phyloP scores from a whole-genome alignment of 1,140 invertebrate species.

The Macrosteles quadrilineatus region DNA sequence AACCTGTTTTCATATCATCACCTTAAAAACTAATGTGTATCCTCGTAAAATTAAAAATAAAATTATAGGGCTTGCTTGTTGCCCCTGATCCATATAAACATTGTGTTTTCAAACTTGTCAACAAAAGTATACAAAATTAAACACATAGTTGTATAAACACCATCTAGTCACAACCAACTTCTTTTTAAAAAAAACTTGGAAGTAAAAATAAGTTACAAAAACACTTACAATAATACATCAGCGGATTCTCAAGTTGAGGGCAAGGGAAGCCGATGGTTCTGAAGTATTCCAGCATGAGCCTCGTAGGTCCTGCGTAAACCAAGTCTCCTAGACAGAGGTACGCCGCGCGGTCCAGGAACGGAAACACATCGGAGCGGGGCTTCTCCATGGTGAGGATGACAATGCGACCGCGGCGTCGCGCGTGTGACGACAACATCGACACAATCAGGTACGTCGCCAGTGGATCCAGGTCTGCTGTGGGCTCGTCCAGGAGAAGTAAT shows the following conservation, averaged over 20 bases:
- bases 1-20: too few relatives aligned
- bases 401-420: constrained; percentile 85
- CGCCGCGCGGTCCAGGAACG: constrained; percentile 82
- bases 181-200: too few relatives aligned
- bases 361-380: constrained; percentile 89
- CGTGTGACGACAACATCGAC: constrained; percentile 89
- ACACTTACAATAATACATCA: constrained; percentile 90
- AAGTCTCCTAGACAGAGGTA: constrained; percentile 87
- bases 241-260: constrained; percentile 86
- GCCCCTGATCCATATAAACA: too few relatives aligned
- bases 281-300: constrained; percentile 89
- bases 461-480: constrained; percentile 87
- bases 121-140: too few relatives aligned
- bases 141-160: too few relatives aligned
- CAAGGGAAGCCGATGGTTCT: constrained; percentile 89
- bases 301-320: constrained; percentile 86
- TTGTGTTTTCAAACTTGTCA: too few relatives aligned
- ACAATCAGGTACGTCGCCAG: constrained; percentile 90
- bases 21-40: too few relatives aligned
- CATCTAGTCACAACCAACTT: too few relatives aligned
- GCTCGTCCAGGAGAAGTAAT: constrained; percentile 84
- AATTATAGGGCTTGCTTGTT: too few relatives aligned
- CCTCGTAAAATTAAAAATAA: too few relatives aligned
- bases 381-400: constrained; percentile 91
- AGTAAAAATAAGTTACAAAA: too few relatives aligned